phyloP scores from a whole-genome alignment of 64 coral and sea anemone species.

The Orbicella faveolata region DNA sequence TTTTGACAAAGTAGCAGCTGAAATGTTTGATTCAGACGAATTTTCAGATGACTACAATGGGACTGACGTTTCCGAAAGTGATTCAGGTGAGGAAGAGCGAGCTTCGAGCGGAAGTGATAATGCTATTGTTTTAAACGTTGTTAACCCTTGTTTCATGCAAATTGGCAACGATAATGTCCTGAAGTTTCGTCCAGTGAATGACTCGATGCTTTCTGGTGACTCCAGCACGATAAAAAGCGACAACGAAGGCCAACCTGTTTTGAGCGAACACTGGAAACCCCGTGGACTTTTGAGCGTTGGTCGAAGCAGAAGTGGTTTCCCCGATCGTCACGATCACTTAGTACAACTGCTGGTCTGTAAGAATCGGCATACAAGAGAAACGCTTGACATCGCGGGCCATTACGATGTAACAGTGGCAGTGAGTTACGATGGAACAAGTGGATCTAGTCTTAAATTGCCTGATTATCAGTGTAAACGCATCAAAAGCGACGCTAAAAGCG shows the following conservation, averaged over 20 bases:
- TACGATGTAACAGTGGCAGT: background rate
- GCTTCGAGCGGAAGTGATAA: background rate
- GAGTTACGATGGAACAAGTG: background rate
- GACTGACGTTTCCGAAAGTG: background rate
- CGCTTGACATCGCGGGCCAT: background rate
- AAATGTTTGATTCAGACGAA: background rate
- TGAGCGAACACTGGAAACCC: background rate
- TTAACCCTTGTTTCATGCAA: conserved; percentile 3
- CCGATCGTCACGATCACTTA: conserved; percentile 8
- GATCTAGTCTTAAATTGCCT: background rate
- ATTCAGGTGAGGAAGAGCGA: background rate
- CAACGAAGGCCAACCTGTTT: background rate
- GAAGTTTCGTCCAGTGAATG: background rate
- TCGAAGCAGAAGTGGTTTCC: conserved; percentile 7
- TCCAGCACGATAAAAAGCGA: background rate
- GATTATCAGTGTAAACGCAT: conserved; percentile 2
- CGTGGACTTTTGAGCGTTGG: background rate
- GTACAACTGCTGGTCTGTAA: conserved; percentile 12
- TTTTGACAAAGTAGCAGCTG: background rate
- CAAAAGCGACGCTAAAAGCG: background rate
- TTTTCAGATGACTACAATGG: background rate
- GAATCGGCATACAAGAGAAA: background rate
- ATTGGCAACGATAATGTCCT: background rate
- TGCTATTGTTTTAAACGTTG: background rate
- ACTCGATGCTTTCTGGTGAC: background rate